These are phyloP conservation scores for Bombus polaris DNA, from an alignment of 1,140 invertebrate species.

Conservation along the genomic window DNA sequence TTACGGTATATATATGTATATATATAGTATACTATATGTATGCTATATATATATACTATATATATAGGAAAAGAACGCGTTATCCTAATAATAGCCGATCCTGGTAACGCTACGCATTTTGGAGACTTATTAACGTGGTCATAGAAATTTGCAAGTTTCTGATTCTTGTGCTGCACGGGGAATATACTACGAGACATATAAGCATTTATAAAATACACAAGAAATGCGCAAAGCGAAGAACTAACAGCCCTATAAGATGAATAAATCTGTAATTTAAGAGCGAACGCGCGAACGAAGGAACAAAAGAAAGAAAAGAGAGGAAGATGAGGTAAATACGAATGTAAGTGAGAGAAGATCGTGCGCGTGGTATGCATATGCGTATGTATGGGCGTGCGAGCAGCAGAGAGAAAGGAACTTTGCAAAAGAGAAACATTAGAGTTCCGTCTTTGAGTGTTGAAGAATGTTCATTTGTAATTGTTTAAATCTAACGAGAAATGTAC, in stretches of 20 bases:
- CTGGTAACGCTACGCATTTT: slow-evolving; percentile 8
- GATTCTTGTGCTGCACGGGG: background rate
- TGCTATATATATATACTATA: too few relatives aligned
- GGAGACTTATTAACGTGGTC: background rate
- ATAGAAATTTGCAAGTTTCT: background rate
- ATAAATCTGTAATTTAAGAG: slow-evolving; percentile 8
- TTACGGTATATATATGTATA: too few relatives aligned
- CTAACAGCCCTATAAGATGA: background rate
- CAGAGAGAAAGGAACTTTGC: slow-evolving; percentile 7
- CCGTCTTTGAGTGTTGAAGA: slow-evolving; percentile 73
- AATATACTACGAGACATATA: background rate
- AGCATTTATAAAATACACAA: background rate
- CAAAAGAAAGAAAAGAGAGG: background rate
- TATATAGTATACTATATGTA: too few relatives aligned
- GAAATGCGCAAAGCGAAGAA: slow-evolving; percentile 2
- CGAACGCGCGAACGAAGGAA: background rate
- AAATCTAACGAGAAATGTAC: slow-evolving; percentile 77
- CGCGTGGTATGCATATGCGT: slow-evolving; percentile 4
- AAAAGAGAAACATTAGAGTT: slow-evolving; percentile 65
- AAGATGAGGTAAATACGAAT: background rate
- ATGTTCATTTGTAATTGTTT: slow-evolving; percentile 78
- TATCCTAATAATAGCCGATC: too few relatives aligned
- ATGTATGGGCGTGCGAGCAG: slow-evolving; percentile 17
- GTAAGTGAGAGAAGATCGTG: background rate
- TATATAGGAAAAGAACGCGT: background rate